phyloP scores from a whole-genome alignment of 2,113 vertebrate genomes.

The Serilophus lunatus region DNA sequence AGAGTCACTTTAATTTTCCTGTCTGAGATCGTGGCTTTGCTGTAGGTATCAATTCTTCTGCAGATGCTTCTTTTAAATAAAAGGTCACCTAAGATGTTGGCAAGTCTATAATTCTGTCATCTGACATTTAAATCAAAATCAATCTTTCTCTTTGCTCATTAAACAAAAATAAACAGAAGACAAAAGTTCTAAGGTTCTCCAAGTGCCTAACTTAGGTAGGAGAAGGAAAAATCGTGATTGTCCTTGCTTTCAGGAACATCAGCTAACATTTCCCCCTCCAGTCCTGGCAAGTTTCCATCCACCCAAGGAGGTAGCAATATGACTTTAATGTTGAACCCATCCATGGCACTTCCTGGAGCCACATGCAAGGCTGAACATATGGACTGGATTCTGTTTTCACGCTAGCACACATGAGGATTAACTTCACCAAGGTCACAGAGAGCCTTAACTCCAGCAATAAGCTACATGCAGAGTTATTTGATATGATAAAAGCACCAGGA shows the following conservation, averaged over 20 bases:
- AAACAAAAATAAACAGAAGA: background rate
- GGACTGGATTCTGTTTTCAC: background rate
- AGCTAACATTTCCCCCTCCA: background rate
- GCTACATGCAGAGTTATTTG: background rate
- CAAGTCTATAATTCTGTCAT: conserved; percentile 26
- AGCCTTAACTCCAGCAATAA: background rate
- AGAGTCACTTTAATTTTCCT: background rate
- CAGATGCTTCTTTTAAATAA: conserved; percentile 27
- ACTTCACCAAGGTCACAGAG: conserved; percentile 13
- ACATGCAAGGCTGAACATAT: conserved; percentile 14
- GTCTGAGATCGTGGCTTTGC: background rate
- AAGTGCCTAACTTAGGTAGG: background rate
- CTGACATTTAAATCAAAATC: conserved; percentile 45
- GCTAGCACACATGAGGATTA: background rate
- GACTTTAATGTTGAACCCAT: background rate
- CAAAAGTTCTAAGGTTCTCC: background rate
- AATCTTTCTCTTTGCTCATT: conserved; percentile 9
- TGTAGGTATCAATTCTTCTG: background rate
- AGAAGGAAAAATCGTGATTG: background rate
- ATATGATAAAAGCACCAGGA: background rate
- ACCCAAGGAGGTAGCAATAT: background rate
- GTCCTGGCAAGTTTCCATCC: conserved; percentile 4
- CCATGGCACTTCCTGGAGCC: background rate
- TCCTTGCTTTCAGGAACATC: background rate
- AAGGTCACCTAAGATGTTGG: background rate